These are phyloP conservation scores for Chelonus formosanus DNA, from an alignment of 2,888 invertebrate species.

Conservation along the genomic window DNA sequence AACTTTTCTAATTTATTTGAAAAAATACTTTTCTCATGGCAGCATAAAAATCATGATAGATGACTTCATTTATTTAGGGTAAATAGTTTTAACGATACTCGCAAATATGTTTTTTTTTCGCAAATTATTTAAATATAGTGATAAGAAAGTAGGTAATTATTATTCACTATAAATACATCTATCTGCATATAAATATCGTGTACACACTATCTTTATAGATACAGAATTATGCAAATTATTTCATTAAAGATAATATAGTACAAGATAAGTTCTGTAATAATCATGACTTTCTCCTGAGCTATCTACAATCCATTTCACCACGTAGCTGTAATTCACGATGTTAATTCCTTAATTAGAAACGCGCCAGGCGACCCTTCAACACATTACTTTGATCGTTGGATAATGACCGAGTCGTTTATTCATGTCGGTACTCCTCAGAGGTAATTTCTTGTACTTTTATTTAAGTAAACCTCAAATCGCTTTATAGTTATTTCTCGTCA, in stretches of 20 bases:
- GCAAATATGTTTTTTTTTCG: not conserved
- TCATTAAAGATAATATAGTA: constrained; percentile 11
- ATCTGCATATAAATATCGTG: constrained; percentile 2
- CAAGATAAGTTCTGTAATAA: constrained; percentile 6
- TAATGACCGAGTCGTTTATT: constrained; percentile 29
- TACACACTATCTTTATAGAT: not conserved
- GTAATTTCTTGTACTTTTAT: not conserved
- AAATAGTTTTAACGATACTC: not conserved
- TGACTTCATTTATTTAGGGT: not conserved
- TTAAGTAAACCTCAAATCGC: not conserved
- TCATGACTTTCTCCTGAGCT: constrained; percentile 17
- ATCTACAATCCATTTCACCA: constrained; percentile 27
- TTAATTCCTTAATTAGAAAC: constrained; percentile 32
- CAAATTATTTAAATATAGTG: too few species aligned
- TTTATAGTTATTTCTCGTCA: constrained; percentile 1
- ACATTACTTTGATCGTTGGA: constrained; percentile 31
- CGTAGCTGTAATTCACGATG: constrained; percentile 29
- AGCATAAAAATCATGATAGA: constrained; percentile 9
- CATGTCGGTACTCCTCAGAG: constrained; percentile 29
- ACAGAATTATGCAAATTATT: constrained; percentile 3
- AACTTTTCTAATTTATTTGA: constrained; percentile 25
- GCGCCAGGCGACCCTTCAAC: constrained; percentile 31
- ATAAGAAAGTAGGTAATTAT: not conserved
- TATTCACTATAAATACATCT: not conserved
- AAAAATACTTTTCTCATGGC: not conserved